A percentile compares a stretch with the other conserved stretches of the same genome.
Evolutionary conservation across 2,888 invertebrate genomes (phyloP).

Genomic region (Cantharis flavilabris): DNA sequence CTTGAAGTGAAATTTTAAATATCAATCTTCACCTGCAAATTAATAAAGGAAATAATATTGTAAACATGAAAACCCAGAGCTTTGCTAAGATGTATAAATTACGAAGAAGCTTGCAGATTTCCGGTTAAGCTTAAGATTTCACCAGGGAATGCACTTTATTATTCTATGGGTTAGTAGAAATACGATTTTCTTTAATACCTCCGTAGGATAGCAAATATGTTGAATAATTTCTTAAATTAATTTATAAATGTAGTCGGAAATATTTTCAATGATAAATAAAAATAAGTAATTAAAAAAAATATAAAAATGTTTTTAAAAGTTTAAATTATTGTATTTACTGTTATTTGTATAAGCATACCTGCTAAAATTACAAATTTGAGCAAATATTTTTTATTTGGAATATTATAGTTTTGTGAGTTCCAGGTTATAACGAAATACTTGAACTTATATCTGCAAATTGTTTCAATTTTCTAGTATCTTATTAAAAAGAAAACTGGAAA

Average conservation of each 20-base stretch:
- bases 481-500: neutral
- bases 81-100: slow-evolving; percentile 24
- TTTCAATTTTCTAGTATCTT: neutral
- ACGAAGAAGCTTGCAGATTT: slow-evolving; percentile 23
- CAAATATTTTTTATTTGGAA: neutral
- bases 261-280: neutral
- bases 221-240: neutral
- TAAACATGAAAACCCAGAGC: slow-evolving; percentile 22
- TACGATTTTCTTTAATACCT: slow-evolving; percentile 18
- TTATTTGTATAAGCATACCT: neutral
- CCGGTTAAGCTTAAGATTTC: slow-evolving; percentile 23
- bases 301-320: neutral
- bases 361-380: neutral
- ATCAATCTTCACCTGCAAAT: slow-evolving; percentile 23
- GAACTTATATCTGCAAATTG: neutral
- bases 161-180: slow-evolving; percentile 20
- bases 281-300: neutral
- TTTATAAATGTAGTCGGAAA: neutral
- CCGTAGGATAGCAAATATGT: neutral
- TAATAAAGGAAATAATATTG: slow-evolving; percentile 26
- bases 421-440: neutral
- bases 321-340: neutral
- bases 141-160: slow-evolving; percentile 25
- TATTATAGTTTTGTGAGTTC: neutral
- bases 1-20: slow-evolving; percentile 17